Base-by-base conservation (phyloP, 64 coral and sea anemone genomes). In the Hydrozoanthus tunicans region DNA sequence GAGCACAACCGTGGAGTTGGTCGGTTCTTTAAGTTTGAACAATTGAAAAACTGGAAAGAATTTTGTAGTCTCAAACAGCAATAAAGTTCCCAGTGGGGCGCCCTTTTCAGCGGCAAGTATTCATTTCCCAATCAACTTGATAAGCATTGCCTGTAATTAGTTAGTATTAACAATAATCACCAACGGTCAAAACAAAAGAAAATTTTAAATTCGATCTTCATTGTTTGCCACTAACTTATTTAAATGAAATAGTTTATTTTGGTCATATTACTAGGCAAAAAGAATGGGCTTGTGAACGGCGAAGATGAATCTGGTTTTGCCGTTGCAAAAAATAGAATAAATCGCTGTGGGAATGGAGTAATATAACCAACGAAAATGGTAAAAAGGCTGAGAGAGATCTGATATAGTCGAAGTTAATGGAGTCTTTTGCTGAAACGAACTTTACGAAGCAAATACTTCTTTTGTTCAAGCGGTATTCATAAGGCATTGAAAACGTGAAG, bases 131-230 rank as follows among this genome's bases (percentile, higher is more conserved):
- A 88, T 88, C 84, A 88, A 72, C 56, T 88, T 88, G 73, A 74
- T 88, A 88, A 88, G 84, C 65, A 88, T 88, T 88, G 84, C 68
- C 69, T 88, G 53, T 88, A 88, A 88, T 88, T 88, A 88, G 84
- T 88, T 88, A 70, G 84, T 88, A 88, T 88, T 88, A 88, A 88
- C 84, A 88, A 88, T 88, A 88, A 88, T 88, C 84, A 88, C 70
- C 84, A 73, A 26, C 69, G 84, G 84, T 88, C 84, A 88, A 88
- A 88, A 88, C 84, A 88, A 73, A 58, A 74, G 84, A 58, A 70
- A 88, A 73, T 88, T 88, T 73, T 17, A 88, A 57, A 88, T 88
- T 70, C 56, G 24, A 62, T 88, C 62, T 53, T 70, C 55, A 60
- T 88, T 88, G 84, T 88, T 88, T 73, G 53, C 56, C 55, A 60